A percentile compares a stretch with the other conserved stretches of the same genome.
phyloP scores from a whole-genome alignment of 2,113 vertebrate genomes.

The Colistium nudipinnis region DNA sequence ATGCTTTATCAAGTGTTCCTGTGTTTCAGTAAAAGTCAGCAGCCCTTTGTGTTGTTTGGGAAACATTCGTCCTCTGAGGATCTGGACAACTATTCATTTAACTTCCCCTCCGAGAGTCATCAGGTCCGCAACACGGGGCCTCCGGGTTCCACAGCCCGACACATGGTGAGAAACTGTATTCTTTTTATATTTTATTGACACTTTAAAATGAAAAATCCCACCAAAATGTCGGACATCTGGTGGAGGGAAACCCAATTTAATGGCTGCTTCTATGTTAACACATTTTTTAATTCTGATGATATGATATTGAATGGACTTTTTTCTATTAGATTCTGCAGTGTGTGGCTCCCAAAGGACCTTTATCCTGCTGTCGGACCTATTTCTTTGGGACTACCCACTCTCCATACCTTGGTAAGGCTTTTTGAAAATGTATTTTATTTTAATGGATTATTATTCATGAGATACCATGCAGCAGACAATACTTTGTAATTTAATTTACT shows the following conservation, averaged over 20 bases:
- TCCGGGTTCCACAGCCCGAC: slow-evolving; percentile 85
- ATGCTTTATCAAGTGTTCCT: background rate
- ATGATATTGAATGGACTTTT: background rate
- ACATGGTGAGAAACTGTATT: slow-evolving; percentile 88
- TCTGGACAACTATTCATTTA: slow-evolving; percentile 89
- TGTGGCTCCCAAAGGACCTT: slow-evolving; percentile 90
- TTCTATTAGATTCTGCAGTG: slow-evolving; percentile 89
- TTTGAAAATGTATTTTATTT: slow-evolving; percentile 1
- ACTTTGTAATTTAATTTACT: background rate
- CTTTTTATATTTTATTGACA: no score
- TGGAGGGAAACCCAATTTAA: no score
- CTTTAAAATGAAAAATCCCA: no score
- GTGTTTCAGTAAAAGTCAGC: slow-evolving; percentile 84
- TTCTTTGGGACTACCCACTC: slow-evolving; percentile 92
- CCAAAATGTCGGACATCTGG: no score
- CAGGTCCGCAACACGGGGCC: slow-evolving; percentile 91
- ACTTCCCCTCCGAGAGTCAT: slow-evolving; percentile 95
- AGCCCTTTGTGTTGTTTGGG: slow-evolving; percentile 93
- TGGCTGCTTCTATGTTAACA: no score
- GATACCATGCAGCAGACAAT: background rate
- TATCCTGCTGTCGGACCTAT: slow-evolving; percentile 94
- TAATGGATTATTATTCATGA: background rate
- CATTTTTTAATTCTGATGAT: no score
- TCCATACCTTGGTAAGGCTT: slow-evolving; percentile 90
- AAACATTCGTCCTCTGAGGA: slow-evolving; percentile 90